These are phyloP conservation scores for Octodonta nipae DNA, from an alignment of 2,888 invertebrate species.

Conservation along the genomic window DNA sequence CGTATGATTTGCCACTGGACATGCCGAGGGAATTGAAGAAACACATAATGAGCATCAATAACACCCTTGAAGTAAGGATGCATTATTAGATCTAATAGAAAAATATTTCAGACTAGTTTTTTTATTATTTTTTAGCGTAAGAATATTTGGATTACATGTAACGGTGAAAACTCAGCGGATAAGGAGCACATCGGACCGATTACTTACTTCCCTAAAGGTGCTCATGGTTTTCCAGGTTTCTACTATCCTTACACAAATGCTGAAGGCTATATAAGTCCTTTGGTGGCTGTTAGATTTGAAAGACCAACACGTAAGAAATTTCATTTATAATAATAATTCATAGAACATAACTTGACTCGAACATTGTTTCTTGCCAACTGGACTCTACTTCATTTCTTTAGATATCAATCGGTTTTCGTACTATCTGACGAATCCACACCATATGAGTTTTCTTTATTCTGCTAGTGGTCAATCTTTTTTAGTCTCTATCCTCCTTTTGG, in stretches of 20 bases:
- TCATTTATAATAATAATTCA: too few species aligned
- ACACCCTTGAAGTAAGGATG: conserved; percentile 39
- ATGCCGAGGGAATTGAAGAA: conserved; percentile 64
- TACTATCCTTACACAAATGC: conserved; percentile 81
- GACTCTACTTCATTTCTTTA: too few species aligned
- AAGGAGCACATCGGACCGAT: conserved; percentile 80
- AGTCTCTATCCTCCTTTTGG: too few species aligned
- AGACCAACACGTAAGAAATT: conserved; percentile 74
- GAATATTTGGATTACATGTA: conserved; percentile 84
- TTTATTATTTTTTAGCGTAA: conserved; percentile 47
- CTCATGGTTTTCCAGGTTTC: conserved; percentile 72
- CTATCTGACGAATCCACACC: too few species aligned
- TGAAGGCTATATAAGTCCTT: conserved; percentile 75
- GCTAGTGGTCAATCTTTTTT: too few species aligned
- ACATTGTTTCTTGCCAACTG: too few species aligned
- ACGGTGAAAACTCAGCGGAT: conserved; percentile 87
- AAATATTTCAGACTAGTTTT: neutral
- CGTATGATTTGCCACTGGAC: conserved; percentile 50
- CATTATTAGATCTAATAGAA: too few species aligned
- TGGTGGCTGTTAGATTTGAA: conserved; percentile 74
- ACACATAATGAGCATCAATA: conserved; percentile 41
- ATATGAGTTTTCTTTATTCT: too few species aligned
- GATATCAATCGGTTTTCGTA: too few species aligned
- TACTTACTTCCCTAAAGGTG: conserved; percentile 55
- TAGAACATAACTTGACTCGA: too few species aligned